Base-by-base conservation (phyloP, 2,113 vertebrate genomes). In the Barbus barbus region DNA sequence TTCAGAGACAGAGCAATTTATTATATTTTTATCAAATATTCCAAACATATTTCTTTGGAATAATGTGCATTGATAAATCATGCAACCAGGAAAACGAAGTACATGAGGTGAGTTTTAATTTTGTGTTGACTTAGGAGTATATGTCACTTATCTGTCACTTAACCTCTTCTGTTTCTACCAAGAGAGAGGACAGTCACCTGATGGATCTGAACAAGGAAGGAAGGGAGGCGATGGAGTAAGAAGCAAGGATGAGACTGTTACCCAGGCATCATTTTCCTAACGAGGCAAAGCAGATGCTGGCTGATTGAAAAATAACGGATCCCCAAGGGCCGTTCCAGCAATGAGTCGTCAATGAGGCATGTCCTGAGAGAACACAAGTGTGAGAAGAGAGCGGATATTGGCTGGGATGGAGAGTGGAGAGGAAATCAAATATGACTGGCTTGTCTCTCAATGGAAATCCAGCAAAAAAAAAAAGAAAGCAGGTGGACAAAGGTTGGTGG, bases 251-350 rank as follows among this genome's bases (percentile, higher is more conserved):
- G 84, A 80, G 81, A 85, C 85, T 78, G 58, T 86, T 88, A 92
- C 86, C 69, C 72, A 65, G 56, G 71, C 44, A 88, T 89, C 80
- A 88, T 82, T 87, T 88, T 87, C 86, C 87, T 86, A 84, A 89
- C 84, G 81, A 89, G 85, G 84, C 88, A 90, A 92, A 91, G 88
- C 91, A 78, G 91, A 87, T 88, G 87, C 85, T 74, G 82, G 83
- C 87, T 90, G 87, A 91, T 90, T 87, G 87, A 87, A 87, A 90
- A 93, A 90, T 86, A 91, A 89, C 89, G 48, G 76, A 86, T 86
- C 80, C 84, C 87, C 82, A 67, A 74, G 65, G 76, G 69, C 78
- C 67, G 76, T 86, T 83, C 84, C 83, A 84, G 78, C 83, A 83
- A 82, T 82, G 72, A 90, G 81, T 77, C 73, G 74, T 81, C 80